These are phyloP conservation scores for Gobiocypris rarus DNA, from an alignment of 2,113 vertebrate genomes.

Conservation along the genomic window DNA sequence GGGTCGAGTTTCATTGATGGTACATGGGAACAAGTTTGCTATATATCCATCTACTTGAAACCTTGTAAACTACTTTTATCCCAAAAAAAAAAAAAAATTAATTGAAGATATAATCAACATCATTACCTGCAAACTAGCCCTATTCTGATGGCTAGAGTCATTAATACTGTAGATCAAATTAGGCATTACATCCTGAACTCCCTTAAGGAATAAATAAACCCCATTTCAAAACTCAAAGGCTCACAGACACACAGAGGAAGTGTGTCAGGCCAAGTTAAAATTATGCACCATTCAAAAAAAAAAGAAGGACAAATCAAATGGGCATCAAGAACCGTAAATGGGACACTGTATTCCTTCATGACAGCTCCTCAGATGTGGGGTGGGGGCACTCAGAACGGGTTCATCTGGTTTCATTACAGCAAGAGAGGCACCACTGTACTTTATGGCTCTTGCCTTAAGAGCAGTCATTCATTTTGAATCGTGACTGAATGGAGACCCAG, in stretches of 20 bases:
- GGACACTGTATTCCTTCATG: conserved; percentile 55
- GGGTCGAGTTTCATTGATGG: neutral
- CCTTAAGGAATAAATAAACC: conserved; percentile 53
- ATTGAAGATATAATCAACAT: neutral
- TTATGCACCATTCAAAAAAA: conserved; percentile 57
- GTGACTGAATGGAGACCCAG: neutral
- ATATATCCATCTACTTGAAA: neutral
- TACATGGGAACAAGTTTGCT: neutral
- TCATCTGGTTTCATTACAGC: conserved; percentile 34
- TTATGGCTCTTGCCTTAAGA: conserved; percentile 19
- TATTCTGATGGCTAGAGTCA: neutral
- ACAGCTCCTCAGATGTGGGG: conserved; percentile 27
- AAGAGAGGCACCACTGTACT: conserved; percentile 35
- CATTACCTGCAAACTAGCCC: neutral
- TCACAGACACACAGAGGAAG: conserved; percentile 51
- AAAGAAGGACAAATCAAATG: conserved; percentile 55
- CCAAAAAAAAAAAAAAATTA: neutral
- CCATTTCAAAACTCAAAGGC: conserved; percentile 48
- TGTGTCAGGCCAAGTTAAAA: conserved; percentile 64
- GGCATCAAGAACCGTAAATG: conserved; percentile 51
- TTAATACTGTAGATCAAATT: neutral
- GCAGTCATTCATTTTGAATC: conserved; percentile 17
- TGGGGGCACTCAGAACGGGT: neutral
- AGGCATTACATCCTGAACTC: conserved; percentile 22
- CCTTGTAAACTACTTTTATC: neutral